Base-by-base conservation (phyloP, 2,888 invertebrate genomes). In the Chorisops tibialis region DNA sequence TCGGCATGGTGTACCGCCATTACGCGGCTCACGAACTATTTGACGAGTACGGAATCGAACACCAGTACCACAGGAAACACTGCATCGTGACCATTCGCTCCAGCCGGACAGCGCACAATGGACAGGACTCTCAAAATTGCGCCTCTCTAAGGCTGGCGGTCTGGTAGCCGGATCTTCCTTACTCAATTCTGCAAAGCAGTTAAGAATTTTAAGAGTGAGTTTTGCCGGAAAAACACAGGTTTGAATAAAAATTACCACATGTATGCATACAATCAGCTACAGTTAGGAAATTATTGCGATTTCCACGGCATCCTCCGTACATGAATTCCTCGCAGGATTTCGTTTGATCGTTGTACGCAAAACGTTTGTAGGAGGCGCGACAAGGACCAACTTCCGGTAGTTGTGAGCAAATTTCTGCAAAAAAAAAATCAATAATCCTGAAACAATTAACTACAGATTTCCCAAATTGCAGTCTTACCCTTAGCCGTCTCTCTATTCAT, bases 241-340 rank as follows among this genome's bases (percentile, higher is more conserved):
- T 16, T 19, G 6, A 18, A 6, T 9, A 1, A 35, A 24, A 41
- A 11, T 63, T 63, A 70, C 69, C 68, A 74, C 93, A 93, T 6
- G 88, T 85, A 68, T 80, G 80, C 68, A 83, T 81, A 73, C 95
- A 95, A 72, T 93, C 91, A 24, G 87, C 84, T 68, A 83, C 83
- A 12, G 88, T 87, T 65, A 90, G 82, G 81, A 96, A 97, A 79
- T 94, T 95, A 79, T 97, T 97, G 71, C 86, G 83, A 78, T 92
- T 95, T 41, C 96, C 96, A 62, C 93, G 84, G 68, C 92, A 93
- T 45, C 92, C 92, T 41, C 95, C 93, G 79, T 93, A 98, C 59
- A 83, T 82, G 80, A 98, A 98, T 59, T 90, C 85, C 61, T 88
- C 83, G 77, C 98, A 98, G 80, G 85, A 87, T 62, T 87, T 82